Conservation (phyloP, 2,113 vertebrate species). For the Austrofundulus limnaeus region DNA sequence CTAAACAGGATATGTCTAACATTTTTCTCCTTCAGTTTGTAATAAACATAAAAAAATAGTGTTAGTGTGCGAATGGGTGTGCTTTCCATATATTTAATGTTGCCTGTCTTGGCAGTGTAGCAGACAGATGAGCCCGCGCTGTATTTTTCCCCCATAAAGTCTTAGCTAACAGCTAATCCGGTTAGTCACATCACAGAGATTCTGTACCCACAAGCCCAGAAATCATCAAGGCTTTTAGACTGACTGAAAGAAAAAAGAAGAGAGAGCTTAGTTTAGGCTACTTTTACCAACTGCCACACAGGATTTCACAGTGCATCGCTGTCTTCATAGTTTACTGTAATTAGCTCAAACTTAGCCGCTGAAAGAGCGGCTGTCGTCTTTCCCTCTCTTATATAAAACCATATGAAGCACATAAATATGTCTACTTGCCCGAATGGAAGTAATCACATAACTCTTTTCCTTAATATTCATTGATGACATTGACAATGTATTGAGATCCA, state of each 20-base stretch:
- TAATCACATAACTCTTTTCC: too few relatives aligned
- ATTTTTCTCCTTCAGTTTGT: neutral
- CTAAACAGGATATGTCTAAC: neutral
- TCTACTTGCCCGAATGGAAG: too few relatives aligned
- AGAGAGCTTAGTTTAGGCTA: slow-evolving; percentile 47
- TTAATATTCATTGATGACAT: too few relatives aligned
- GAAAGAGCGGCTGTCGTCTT: slow-evolving; percentile 11
- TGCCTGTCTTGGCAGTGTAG: slow-evolving; percentile 11
- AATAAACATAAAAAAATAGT: neutral
- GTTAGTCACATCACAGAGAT: slow-evolving; percentile 74
- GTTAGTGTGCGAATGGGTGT: neutral
- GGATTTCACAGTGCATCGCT: slow-evolving; percentile 64
- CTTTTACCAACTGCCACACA: slow-evolving; percentile 61
- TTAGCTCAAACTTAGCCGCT: slow-evolving; percentile 50
- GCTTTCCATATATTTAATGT: neutral
- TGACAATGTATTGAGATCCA: slow-evolving; percentile 1
- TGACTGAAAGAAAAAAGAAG: slow-evolving; percentile 31
- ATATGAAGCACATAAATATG: too few relatives aligned
- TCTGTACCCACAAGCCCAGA: slow-evolving; percentile 60
- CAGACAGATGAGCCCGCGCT: slow-evolving; percentile 12
- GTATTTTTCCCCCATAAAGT: neutral
- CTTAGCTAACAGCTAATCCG: slow-evolving; percentile 62
- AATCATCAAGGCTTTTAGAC: slow-evolving; percentile 71
- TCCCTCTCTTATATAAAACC: neutral
- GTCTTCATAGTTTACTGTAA: slow-evolving; percentile 43